A percentile compares a stretch with the other conserved stretches of the same genome.
phyloP scores from a whole-genome alignment of 2,888 invertebrate genomes.

The Imbricaverruca yamaguchii region DNA sequence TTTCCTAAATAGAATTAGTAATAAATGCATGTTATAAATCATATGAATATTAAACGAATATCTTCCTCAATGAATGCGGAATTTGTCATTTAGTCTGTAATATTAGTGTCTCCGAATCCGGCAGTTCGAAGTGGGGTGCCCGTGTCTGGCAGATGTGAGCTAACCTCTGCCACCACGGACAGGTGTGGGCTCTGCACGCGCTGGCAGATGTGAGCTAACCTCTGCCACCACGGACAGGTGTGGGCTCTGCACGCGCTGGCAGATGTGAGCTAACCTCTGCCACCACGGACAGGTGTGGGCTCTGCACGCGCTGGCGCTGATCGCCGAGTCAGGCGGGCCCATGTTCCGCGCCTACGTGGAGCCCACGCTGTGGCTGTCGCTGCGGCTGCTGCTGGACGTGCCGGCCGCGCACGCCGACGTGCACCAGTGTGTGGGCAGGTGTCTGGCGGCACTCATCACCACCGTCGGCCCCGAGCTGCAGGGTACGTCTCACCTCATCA shows the following conservation, averaged over 20 bases:
- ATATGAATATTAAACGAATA: too few species aligned
- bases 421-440: constrained; percentile 85
- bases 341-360: constrained; percentile 98
- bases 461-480: constrained; percentile 97
- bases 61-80: too few species aligned
- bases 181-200: constrained; percentile 88
- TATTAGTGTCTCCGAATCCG: too few species aligned
- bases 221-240: constrained; percentile 41
- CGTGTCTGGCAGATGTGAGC: too few species aligned
- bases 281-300: constrained; percentile 63
- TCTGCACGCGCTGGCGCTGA: constrained; percentile 84
- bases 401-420: constrained; percentile 75
- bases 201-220: too few species aligned
- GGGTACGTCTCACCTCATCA: too few species aligned
- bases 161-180: not conserved
- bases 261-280: too few species aligned
- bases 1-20: too few species aligned
- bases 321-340: constrained; percentile 96
- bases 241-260: constrained; percentile 79
- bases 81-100: too few species aligned
- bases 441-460: constrained; percentile 89
- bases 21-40: too few species aligned
- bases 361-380: constrained; percentile 78
- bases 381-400: constrained; percentile 81
- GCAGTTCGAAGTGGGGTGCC: too few species aligned